Evolutionary conservation across 2,113 vertebrate species (phyloP).

Genomic region (Bos javanicus): DNA sequence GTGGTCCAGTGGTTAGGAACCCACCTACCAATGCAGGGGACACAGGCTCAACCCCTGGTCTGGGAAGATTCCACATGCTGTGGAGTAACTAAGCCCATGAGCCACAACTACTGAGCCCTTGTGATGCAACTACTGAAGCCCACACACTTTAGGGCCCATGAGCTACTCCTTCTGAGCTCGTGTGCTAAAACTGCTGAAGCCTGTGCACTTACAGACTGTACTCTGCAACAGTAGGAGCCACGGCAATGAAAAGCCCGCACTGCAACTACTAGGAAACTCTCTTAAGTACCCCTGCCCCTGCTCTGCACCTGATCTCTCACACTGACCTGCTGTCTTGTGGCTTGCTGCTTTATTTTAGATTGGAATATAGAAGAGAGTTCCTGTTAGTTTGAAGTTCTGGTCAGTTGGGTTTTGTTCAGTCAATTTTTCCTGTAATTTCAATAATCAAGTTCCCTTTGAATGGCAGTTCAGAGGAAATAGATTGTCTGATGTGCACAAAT

Average conservation of each 20-base stretch:
- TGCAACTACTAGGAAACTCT: not conserved
- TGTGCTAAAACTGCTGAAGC: accelerated
- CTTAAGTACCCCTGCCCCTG: not conserved
- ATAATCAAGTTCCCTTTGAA: not conserved
- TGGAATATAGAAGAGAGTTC: not conserved
- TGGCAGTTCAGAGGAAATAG: not conserved
- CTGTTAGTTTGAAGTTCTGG: not conserved
- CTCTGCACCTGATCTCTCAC: not conserved
- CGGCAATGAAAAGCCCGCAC: not conserved
- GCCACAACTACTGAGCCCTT: not conserved
- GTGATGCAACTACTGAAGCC: not conserved
- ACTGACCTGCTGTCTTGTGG: not conserved
- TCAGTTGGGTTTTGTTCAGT: not conserved
- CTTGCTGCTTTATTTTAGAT: not conserved
- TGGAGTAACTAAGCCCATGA: not conserved
- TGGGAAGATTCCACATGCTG: not conserved
- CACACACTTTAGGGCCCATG: not conserved
- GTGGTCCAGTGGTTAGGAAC: not conserved
- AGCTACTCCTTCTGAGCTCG: not conserved
- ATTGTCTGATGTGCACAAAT: not conserved
- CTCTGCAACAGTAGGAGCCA: not conserved
- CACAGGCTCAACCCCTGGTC: not conserved
- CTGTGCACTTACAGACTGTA: not conserved
- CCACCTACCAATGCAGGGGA: not conserved
- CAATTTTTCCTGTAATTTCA: not conserved